A percentile compares a stretch with the other conserved stretches of the same genome.
Conservation (phyloP, 2,888 invertebrate genomes). For the Aporophyla nigra region DNA sequence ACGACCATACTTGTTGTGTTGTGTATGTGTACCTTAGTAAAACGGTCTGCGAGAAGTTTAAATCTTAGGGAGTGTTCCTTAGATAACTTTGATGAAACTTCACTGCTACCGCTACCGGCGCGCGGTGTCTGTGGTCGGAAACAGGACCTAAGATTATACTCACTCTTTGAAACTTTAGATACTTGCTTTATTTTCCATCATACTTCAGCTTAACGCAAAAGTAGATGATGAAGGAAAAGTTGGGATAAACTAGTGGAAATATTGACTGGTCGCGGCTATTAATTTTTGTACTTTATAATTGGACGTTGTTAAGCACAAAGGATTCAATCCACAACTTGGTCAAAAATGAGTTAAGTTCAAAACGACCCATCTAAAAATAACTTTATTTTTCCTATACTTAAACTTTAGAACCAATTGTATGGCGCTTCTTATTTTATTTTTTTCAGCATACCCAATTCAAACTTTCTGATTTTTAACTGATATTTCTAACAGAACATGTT, state of each 20-base stretch:
- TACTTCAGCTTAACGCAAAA: constrained; percentile 28
- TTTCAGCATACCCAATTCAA: no score
- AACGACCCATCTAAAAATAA: no score
- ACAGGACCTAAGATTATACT: constrained; percentile 25
- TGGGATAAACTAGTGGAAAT: neutral
- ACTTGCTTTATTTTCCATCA: constrained; percentile 42
- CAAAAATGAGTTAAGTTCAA: no score
- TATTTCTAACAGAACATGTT: no score
- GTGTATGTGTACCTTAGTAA: constrained; percentile 4
- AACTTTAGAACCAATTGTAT: no score
- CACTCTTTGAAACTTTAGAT: constrained; percentile 28
- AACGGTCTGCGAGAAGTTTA: constrained; percentile 12
- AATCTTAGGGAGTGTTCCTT: constrained; percentile 23
- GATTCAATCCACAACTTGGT: no score
- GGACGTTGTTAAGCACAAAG: no score
- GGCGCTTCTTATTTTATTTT: no score
- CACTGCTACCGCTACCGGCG: neutral
- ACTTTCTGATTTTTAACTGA: no score
- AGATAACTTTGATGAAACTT: constrained; percentile 51
- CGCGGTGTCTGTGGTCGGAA: neutral
- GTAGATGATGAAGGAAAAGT: constrained; percentile 10
- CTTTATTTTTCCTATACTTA: no score
- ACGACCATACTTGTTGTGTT: neutral
- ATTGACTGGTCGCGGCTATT: neutral
- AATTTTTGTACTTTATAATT: constrained; percentile 9